Evolutionary conservation across 37 sponge, comb jelly and placozoan genomes (phyloP).

Genomic region (Aphrocallistes beatrix): DNA sequence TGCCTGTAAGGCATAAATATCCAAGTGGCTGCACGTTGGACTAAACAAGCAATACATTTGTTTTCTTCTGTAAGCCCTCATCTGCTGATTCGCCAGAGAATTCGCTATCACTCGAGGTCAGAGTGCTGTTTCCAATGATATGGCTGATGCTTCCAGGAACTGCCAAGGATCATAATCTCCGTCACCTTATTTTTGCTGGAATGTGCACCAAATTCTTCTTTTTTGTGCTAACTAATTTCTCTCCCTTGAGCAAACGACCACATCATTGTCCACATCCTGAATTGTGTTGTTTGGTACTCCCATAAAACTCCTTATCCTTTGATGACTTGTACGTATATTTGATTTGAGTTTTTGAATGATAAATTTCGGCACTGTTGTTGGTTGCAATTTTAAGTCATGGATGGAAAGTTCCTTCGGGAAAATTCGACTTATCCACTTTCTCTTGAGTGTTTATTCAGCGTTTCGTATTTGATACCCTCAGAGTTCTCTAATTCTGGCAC

Average conservation of each 20-base stretch:
- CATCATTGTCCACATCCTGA: no score
- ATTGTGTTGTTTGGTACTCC: neutral
- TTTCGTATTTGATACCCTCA: neutral
- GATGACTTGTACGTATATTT: no score
- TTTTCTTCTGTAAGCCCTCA: neutral
- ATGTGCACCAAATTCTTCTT: neutral
- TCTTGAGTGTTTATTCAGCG: neutral
- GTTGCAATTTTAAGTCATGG: neutral
- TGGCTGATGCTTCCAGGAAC: neutral
- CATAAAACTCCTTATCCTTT: neutral
- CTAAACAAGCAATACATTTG: neutral
- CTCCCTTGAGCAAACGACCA: neutral
- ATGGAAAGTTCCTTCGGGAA: neutral
- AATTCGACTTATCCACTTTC: neutral
- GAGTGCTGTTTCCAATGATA: neutral
- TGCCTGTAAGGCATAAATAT: neutral
- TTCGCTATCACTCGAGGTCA: neutral
- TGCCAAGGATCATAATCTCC: neutral
- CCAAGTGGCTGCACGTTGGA: neutral
- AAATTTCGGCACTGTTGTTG: neutral
- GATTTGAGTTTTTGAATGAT: no score
- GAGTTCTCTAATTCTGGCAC: neutral
- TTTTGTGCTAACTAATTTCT: neutral
- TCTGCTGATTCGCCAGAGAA: neutral
- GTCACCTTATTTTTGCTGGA: neutral